A percentile compares a stretch with the other conserved stretches of the same genome.
Evolutionary conservation across 2,888 invertebrate species (phyloP).

Genomic region (Ischnura elegans): DNA sequence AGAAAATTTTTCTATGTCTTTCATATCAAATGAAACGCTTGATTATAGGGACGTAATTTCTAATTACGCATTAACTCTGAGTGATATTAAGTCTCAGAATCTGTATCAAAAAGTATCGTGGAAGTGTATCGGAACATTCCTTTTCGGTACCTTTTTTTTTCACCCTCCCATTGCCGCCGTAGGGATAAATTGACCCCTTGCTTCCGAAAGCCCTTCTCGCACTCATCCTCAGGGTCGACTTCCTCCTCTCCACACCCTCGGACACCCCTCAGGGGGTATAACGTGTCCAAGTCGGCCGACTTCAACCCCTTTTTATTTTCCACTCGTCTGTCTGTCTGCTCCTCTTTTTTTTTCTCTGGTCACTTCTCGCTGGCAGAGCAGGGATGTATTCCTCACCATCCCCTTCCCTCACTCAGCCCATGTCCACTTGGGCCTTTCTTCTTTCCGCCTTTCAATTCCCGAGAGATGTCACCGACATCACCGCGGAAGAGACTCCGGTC

Average conservation of each 20-base stretch:
- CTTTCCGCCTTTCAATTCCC: background rate
- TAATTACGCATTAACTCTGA: too few species aligned
- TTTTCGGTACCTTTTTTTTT: background rate
- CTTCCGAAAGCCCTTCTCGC: background rate
- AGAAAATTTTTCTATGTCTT: too few species aligned
- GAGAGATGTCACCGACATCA: background rate
- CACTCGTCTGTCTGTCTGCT: background rate
- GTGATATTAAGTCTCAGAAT: too few species aligned
- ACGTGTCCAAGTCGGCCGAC: background rate
- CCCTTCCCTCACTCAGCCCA: background rate
- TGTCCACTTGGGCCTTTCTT: background rate
- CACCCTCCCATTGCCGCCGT: background rate
- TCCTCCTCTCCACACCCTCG: background rate
- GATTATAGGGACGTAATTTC: too few species aligned
- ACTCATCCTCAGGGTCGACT: background rate
- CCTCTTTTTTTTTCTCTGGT: background rate
- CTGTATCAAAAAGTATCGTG: too few species aligned
- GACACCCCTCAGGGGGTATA: background rate
- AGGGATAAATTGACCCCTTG: background rate
- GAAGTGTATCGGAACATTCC: background rate
- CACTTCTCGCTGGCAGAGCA: background rate
- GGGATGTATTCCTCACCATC: background rate
- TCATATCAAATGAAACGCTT: too few species aligned
- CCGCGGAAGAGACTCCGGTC: background rate
- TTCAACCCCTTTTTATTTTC: background rate